Base-by-base conservation (phyloP, 2,797 vertebrate genomes). In the Labeo calbasu region DNA sequence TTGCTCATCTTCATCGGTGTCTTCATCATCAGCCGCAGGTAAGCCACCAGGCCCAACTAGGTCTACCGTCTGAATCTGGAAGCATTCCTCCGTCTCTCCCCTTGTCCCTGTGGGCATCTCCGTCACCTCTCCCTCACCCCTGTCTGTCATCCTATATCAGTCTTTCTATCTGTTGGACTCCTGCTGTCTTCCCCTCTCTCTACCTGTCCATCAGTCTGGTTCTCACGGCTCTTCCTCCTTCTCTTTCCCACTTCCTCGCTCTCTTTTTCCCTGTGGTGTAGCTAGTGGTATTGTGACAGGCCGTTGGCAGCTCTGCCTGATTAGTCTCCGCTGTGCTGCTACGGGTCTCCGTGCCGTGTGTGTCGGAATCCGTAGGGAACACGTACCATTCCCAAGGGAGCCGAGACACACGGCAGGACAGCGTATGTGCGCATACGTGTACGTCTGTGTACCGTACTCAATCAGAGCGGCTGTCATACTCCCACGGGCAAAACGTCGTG, bases 11-110 rank as follows among this genome's bases (percentile, higher is more conserved):
- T 98, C 87, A 95, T 98, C 61, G 96, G 96, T 50, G 96, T 98
- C 82, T 98, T 99, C 94, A 95, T 99, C 93, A 98, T 99, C 93
- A 98, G 96, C 90, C 96, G 96, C 94, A 98, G 98, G 98, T 99
- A 96, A 89, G 48, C 48, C 85, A 40, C 81, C 32, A 43, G 82
- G 19, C 61, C 65, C 69, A 53, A 14, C 73, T 10, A 36, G 7
- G 15, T 51, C 61, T 79, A 73, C 63, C 25, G 32, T 65, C 57
- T 51, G 13, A 48, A 59, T 61, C 17, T 32, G 75, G 65, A 51
- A 48, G n/a, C 51, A 36, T 63, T 79, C 46, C 9, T 75, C 19
- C 48, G 12, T 78, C 32, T 76, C 46, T 51, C 32, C 57, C 76
- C 25, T n/a, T 55, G 53, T 85, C 61, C 81, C 84, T 63, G 36